Base-by-base conservation (phyloP, 2,797 vertebrate genomes). In the Todus mexicanus region DNA sequence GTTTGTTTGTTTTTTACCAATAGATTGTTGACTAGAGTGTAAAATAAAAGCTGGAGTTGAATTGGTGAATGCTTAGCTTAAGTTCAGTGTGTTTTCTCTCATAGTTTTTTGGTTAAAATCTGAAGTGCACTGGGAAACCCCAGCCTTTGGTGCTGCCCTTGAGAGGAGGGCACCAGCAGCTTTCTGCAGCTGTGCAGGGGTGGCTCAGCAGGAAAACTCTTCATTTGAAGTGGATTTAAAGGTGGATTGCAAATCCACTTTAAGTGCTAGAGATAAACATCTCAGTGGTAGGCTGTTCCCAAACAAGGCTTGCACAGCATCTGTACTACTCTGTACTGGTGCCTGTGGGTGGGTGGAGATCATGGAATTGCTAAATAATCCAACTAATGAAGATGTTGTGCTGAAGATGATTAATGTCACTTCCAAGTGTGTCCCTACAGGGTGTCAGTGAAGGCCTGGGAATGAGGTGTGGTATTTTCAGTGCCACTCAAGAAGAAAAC, bases 271-370 rank as follows among this genome's bases (percentile, higher is more conserved):
- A 82, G 11, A 17, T 42, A 16, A 60, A 47, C n/a, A 23, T 43
- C 16, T 79, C 12, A 0, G 1, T 1, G 6, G 3, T 1, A 42
- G 25, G 63, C 37, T 81, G 48, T 68, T 89, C 25, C 66, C 10
- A 16, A 12, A 12, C 9, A n/a, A 10, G 76, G 3, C 19, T 54
- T 45, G 43, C 17, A 3, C 22, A 35, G n/a, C 72, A 31, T 59
- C 43, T 75, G 40, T 50, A 22, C 9, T 12, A n/a, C n/a, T n/a
- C n/a, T n/a, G n/a, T n/a, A n/a, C n/a, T n/a, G 3, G 2, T 0
- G 3, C 11, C 57, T 56, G 48, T 2, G 53, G 33, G 50, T 17
- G 45, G 15, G 17, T 77, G 19, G 15, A 31, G 8, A 12, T 54
- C 50, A 26, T 1, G 4, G 26, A 12, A 20, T 8, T 60, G 43